These are phyloP conservation scores for Sclerurus mexicanus DNA, from an alignment of 2,113 vertebrate species.

Conservation along the genomic window DNA sequence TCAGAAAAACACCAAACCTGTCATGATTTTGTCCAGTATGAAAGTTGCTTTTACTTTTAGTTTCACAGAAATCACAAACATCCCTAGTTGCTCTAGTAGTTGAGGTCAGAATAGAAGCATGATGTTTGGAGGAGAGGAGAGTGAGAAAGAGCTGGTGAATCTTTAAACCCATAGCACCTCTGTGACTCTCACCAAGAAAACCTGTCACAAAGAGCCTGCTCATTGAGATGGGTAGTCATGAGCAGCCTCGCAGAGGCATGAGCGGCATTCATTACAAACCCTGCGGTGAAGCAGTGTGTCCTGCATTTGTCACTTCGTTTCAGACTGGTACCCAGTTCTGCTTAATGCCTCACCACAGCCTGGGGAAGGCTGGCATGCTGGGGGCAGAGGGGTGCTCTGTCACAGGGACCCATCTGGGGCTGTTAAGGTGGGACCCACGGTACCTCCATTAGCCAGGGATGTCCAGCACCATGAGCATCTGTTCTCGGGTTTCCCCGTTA, in stretches of 20 bases:
- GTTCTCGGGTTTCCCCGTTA: neutral
- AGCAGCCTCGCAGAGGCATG: neutral
- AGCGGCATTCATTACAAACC: neutral
- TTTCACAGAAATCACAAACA: neutral
- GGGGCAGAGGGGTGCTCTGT: accelerated
- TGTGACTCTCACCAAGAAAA: neutral
- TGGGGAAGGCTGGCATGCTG: neutral
- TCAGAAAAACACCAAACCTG: too few species aligned
- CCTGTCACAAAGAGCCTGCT: neutral
- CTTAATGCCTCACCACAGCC: neutral
- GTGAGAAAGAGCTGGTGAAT: neutral
- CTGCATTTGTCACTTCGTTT: neutral
- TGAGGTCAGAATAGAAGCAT: neutral
- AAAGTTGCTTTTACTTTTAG: neutral
- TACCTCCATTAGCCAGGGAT: neutral
- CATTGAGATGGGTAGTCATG: neutral
- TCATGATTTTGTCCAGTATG: neutral
- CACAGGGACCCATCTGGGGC: neutral
- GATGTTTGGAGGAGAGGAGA: neutral
- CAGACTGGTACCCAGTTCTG: neutral
- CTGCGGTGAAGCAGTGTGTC: accelerated
- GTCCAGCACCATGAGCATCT: accelerated
- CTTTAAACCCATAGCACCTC: neutral
- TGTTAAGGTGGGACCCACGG: neutral
- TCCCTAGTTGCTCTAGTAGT: neutral